These are phyloP conservation scores for Leptopilina syphax DNA, from an alignment of 2,888 invertebrate genomes.

Conservation along the genomic window DNA sequence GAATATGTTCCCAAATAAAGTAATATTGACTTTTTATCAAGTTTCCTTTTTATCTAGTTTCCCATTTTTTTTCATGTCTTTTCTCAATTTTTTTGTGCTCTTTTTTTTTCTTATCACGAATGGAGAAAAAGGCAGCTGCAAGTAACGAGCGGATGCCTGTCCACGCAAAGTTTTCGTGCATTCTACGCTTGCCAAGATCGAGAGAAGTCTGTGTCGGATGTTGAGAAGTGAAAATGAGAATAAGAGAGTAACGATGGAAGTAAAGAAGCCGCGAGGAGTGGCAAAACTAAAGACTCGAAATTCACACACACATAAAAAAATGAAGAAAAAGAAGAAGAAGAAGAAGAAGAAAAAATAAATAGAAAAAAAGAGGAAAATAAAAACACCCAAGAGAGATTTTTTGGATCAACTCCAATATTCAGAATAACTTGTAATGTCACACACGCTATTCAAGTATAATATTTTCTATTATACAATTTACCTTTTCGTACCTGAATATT, in stretches of 20 bases:
- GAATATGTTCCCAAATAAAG: neutral
- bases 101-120: neutral
- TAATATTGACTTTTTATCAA: slow-evolving; percentile 26
- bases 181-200: slow-evolving; percentile 1
- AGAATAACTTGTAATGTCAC: slow-evolving; percentile 62
- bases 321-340: too few species aligned
- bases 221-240: slow-evolving; percentile 41
- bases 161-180: slow-evolving; percentile 38
- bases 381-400: slow-evolving; percentile 49
- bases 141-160: slow-evolving; percentile 38
- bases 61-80: too few species aligned
- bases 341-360: too few species aligned
- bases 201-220: slow-evolving; percentile 31
- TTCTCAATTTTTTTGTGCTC: too few species aligned
- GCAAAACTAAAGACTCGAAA: slow-evolving; percentile 44
- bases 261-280: slow-evolving; percentile 47
- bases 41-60: neutral
- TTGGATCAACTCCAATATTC: slow-evolving; percentile 63
- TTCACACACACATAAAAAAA: neutral
- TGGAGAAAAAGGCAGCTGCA: slow-evolving; percentile 30
- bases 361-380: slow-evolving; percentile 12
- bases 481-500: too few species aligned
- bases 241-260: slow-evolving; percentile 33
- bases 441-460: slow-evolving; percentile 42
- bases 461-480: neutral